Base-by-base conservation (phyloP, 2,113 vertebrate genomes). In the Aptenodytes forsteri region DNA sequence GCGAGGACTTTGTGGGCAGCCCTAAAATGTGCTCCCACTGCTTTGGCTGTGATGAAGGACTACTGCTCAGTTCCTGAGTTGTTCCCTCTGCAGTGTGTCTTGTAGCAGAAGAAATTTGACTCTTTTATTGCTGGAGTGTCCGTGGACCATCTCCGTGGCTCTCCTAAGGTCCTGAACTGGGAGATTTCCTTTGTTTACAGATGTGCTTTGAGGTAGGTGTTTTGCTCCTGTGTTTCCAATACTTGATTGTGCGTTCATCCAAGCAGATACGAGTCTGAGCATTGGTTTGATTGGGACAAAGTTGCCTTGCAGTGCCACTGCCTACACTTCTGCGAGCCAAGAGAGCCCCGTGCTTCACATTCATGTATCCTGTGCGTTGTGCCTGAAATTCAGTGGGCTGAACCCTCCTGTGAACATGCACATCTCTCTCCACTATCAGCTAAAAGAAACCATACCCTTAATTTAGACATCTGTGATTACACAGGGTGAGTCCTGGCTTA, bases 291-390 rank as follows among this genome's bases (percentile, higher is more conserved):
- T 16, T 46, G 65, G 32, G 50, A 66, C 20, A 40, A 13, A 6
- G 21, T 34, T 32, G 12, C 8, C 47, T 87, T 47, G 15, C 16
- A 64, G 26, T 18, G 34, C 56, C 56, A 50, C 62, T 56, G 55
- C 47, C 55, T 36, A 49, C 12, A 13, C 5, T 64, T 17, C 16
- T 17, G 49, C 0, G 3, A 83, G 34, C 29, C 1, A 0, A 72
- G 23, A 77, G 29, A 12, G 1, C n/a, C 15, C 18, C 13, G 17
- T 49, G 21, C 26, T 66, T 59, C 65, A 42, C 25, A 18, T 7
- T 70, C 49, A 54, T 16, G 19, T 49, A 29, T 21, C 38, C 44
- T 42, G 42, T 34, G 44, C 42, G 18, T 54, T 34, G 20, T n/a
- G 29, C 34, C 22, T 58, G 38, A 64, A 91, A 69, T 58, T 32